These are phyloP conservation scores for Rhinophrynus dorsalis DNA, from an alignment of 2,797 vertebrate species.

Conservation along the genomic window DNA sequence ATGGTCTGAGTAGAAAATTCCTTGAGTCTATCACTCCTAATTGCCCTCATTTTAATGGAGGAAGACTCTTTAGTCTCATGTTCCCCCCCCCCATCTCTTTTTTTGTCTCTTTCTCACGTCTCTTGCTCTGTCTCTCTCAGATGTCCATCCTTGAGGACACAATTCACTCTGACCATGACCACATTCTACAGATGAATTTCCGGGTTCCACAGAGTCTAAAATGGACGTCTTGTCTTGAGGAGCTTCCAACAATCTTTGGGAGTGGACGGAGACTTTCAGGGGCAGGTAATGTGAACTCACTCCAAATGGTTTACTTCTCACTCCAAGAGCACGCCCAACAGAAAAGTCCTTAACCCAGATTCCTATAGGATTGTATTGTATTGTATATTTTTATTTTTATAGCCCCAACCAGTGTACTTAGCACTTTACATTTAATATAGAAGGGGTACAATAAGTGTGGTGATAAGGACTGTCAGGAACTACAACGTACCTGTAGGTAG, in stretches of 20 bases:
- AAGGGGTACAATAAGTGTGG: too few species aligned
- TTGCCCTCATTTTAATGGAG: too few species aligned
- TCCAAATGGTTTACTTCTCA: neutral
- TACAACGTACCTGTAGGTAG: too few species aligned
- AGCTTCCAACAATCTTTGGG: conserved; percentile 52
- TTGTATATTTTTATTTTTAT: too few species aligned
- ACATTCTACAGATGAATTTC: conserved; percentile 66
- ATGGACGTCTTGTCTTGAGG: conserved; percentile 56
- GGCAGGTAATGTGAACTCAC: neutral
- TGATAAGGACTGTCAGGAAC: too few species aligned
- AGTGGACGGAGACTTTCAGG: accelerated
- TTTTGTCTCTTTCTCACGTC: too few species aligned
- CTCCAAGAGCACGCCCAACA: neutral
- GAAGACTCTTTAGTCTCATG: neutral
- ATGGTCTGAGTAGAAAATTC: too few species aligned
- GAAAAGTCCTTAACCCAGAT: neutral
- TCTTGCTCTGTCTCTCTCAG: conserved; percentile 48
- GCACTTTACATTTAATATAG: too few species aligned
- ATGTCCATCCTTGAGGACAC: conserved; percentile 60
- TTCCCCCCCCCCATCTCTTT: neutral
- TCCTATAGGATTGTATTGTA: too few species aligned
- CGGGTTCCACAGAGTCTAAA: conserved; percentile 61
- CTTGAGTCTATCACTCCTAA: too few species aligned
- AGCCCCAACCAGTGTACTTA: too few species aligned
- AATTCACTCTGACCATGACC: conserved; percentile 47